Conservation (phyloP, 2,797 vertebrate genomes). For the Mus caroli region DNA sequence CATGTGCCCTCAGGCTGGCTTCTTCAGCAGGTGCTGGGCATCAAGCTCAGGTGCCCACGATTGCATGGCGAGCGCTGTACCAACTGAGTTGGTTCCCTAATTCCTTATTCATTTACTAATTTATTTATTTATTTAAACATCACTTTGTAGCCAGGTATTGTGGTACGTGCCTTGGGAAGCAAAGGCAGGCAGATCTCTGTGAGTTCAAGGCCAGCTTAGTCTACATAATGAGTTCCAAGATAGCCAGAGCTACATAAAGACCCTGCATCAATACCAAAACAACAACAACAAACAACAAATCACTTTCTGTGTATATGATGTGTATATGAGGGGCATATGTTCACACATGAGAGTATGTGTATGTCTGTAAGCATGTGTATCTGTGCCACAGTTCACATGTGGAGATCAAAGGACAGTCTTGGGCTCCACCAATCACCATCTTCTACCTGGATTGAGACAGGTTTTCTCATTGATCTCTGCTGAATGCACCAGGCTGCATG, state of each 20-base stretch:
- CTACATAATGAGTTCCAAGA: not conserved
- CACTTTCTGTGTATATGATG: too few relatives aligned
- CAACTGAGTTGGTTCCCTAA: not conserved
- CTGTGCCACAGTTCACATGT: not conserved
- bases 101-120: not conserved
- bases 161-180: not conserved
- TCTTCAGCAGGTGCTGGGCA: not conserved
- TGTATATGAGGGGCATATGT: not conserved
- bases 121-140: not conserved
- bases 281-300: not conserved
- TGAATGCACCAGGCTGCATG: not conserved
- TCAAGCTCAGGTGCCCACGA: too few relatives aligned
- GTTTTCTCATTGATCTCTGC: not conserved
- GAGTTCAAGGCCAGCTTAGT: not conserved
- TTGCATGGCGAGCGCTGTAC: too few relatives aligned
- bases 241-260: not conserved
- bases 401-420: not conserved
- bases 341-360: not conserved
- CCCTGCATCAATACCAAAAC: not conserved
- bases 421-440: not conserved
- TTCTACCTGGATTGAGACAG: not conserved
- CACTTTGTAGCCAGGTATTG: not conserved
- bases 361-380: not conserved
- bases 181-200: not conserved
- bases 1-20: not conserved